Evolutionary conservation across 2,113 vertebrate species (phyloP), one percentile per base, ranked within the genome.

Genomic region (Macroglossus sobrinus): DNA sequence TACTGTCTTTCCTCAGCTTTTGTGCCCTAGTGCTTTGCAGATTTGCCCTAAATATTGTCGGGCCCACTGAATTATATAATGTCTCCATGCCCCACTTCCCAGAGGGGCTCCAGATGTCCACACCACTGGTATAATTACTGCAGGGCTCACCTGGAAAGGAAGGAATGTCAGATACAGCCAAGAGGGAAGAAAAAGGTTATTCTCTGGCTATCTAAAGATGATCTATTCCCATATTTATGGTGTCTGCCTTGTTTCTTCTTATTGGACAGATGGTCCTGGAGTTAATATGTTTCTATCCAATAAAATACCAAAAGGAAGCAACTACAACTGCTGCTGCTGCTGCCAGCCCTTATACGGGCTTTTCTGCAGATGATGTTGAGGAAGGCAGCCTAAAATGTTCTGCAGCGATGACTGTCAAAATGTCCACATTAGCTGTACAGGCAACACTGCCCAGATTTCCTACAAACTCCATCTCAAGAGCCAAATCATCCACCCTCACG

Each of bases 191-290:
- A 13, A 95, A 64, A 3, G 3, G 7, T 3, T 40, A 35, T 47
- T 78, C 79, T 35, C 24, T 47, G 1, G 2, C 53, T 63, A 50
- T 75, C 45, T 53, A 84, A 94, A 96, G 79, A 92, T 76, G 63
- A 69, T 47, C 55, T 79, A 35, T 45, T 22, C 50, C 57, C 57
- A 33, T 9, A 0, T 81, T 74, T 78, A 75, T 10, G 50, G 28
- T 15, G 57, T 6, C n/a, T 76, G 92, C 59, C 71, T 87, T 35
- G 38, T 38, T 38, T 47, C 0, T 93, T 92, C 72, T 87, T 84
- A 86, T 92, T 89, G 92, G 80, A 14, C 33, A 92, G 69, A 81
- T 55, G 50, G 66, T 90, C 74, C 79, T 92, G 66, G 66, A 96
- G 84, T 95, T 97, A 61, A 90, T 59, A 50, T 2, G 3, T 30